Evolutionary conservation across 2,113 vertebrate species (phyloP), one percentile per base, ranked within the genome.

Genomic region (Sakesphorus luctuosus): DNA sequence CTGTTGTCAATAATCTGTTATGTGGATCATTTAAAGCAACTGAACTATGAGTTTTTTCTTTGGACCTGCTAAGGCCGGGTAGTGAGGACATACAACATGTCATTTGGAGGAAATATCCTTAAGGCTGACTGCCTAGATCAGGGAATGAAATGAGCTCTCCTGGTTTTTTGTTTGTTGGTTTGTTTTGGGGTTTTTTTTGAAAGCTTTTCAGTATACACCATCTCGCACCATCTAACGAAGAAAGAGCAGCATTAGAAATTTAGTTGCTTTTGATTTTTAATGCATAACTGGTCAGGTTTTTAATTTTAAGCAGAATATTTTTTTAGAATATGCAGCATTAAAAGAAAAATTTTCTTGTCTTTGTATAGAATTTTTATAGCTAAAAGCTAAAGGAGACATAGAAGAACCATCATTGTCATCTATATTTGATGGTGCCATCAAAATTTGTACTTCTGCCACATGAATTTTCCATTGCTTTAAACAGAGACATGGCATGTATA

Each of bases 101-200:
- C 18, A 31, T 65, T 47, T 73, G 26, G 15, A 84, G 61, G 40
- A 80, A 76, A 31, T 73, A 61, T 31, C 18, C 75, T 87, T 36
- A 87, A 91, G 25, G 4, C 1, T 46, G 40, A 18, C 38, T 69
- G 28, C 11, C 25, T 69, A 40, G 15, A 56, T 72, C 6, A 68
- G 10, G 33, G 25, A 25, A 5, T 53, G n/a, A 79, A 68, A 84
- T 59, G 7, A 33, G 36, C 4, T 28, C 18, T 66, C 13, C 4
- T 4, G 8, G 1, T 0, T 11, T 18, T 50, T 47, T 4, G 8
- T 18, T 71, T 50, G 43, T 4, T 8, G 18, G 38, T 38, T 38
- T 38, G n/a, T n/a, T n/a, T n/a, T n/a, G n/a, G n/a, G 8, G 2
- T 0, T 11, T 18, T 71, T 50, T 47, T 4, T 8, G 18, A 47